Conservation (phyloP, 1,140 invertebrate genomes). For the Brachionus rubens region DNA sequence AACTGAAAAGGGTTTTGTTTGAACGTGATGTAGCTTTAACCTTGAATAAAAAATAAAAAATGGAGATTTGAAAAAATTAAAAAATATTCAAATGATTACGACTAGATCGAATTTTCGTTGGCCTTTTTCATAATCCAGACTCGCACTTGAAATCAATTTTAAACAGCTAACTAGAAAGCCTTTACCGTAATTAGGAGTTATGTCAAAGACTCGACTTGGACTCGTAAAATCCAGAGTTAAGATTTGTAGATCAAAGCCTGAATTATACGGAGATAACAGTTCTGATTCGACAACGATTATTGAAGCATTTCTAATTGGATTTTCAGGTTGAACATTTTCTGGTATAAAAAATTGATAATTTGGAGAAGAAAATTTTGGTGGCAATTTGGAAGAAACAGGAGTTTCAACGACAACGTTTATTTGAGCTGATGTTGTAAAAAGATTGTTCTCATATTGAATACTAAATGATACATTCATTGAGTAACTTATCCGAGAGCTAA, state of each 20-base stretch:
- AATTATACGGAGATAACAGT: background rate
- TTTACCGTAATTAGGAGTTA: constrained; percentile 1
- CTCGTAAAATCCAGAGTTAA: background rate
- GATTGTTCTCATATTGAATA: background rate
- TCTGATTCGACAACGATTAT: background rate
- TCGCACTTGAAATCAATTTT: background rate
- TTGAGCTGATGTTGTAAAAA: background rate
- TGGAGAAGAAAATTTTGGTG: background rate
- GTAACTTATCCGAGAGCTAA: background rate
- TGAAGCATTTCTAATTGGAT: constrained; percentile 9
- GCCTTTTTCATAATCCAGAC: constrained; percentile 32
- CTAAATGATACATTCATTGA: background rate
- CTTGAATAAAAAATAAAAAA: too few relatives aligned
- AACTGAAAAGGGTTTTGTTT: background rate
- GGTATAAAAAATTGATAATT: background rate
- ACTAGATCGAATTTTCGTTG: background rate
- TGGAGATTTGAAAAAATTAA: too few relatives aligned
- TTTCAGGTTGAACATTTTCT: constrained; percentile 9
- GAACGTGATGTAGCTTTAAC: background rate
- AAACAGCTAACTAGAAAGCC: background rate
- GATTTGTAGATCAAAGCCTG: constrained; percentile 36
- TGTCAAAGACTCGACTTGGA: constrained; percentile 8
- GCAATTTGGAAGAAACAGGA: background rate
- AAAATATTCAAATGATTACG: background rate
- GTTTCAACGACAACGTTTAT: background rate